Evolutionary conservation across 1,140 invertebrate species (phyloP).

Genomic region (Aphaenogaster rudis): DNA sequence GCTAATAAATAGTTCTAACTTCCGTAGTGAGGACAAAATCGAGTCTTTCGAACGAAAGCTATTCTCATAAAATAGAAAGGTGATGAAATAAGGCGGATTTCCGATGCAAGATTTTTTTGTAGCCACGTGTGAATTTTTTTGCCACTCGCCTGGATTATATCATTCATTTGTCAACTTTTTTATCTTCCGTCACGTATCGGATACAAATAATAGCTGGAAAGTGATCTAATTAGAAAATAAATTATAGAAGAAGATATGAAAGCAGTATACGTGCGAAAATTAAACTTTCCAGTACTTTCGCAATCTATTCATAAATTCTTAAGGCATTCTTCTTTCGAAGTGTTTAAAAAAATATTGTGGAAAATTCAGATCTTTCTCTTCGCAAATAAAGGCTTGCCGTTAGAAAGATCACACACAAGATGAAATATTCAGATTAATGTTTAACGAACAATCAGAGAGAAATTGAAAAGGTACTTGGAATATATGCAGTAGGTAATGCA

Average conservation of each 20-base stretch:
- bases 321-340: neutral
- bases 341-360: neutral
- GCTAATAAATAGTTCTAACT: neutral
- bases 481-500: neutral
- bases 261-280: neutral
- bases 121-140: neutral
- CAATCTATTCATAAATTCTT: neutral
- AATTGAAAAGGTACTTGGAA: neutral
- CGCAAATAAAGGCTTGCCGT: neutral
- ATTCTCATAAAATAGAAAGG: neutral
- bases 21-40: neutral
- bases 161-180: slow-evolving; percentile 7
- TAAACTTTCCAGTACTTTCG: slow-evolving; percentile 5
- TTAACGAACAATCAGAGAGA: neutral
- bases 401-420: neutral
- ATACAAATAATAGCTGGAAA: neutral
- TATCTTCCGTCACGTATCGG: neutral
- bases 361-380: slow-evolving; percentile 7
- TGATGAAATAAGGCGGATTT: neutral
- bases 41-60: slow-evolving; percentile 6
- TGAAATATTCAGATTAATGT: neutral
- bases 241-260: neutral
- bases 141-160: neutral
- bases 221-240: slow-evolving; percentile 33
- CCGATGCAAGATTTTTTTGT: neutral